Evolutionary conservation across 2,113 vertebrate genomes (phyloP).

Genomic region (Hemichromis elongatus): DNA sequence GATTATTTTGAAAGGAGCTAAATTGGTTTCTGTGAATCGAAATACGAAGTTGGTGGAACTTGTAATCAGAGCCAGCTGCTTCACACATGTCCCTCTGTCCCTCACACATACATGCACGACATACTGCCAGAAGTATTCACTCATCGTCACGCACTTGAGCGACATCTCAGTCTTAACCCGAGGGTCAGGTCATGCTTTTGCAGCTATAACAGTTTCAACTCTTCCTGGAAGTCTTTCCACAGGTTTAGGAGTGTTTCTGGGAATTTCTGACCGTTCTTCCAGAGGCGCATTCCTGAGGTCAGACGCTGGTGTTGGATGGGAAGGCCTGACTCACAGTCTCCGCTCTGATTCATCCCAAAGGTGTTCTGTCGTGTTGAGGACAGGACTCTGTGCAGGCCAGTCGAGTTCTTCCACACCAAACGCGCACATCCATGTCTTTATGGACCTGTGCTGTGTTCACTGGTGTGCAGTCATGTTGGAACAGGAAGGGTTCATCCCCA

Average conservation of each 20-base stretch:
- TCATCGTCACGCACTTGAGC: neutral
- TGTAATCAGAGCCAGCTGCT: neutral
- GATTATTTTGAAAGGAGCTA: neutral
- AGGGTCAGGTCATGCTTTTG: neutral
- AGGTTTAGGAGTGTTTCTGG: neutral
- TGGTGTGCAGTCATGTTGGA: neutral
- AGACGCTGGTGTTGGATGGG: neutral
- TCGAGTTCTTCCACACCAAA: neutral
- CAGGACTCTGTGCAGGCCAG: neutral
- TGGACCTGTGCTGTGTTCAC: neutral
- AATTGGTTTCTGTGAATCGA: neutral
- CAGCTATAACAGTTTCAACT: neutral
- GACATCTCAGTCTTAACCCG: neutral
- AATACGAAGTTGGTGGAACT: neutral
- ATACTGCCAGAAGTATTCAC: neutral
- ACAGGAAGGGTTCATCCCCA: neutral
- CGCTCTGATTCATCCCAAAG: neutral
- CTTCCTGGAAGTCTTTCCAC: neutral
- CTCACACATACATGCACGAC: neutral
- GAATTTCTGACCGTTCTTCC: neutral
- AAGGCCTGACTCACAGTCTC: neutral
- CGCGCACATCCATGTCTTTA: neutral
- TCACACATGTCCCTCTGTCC: neutral
- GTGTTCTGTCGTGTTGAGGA: neutral
- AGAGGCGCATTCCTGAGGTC: neutral